Percentiles rank a stretch among this genome's conserved stretches.
These are phyloP conservation scores for Scopus umbretta DNA, from an alignment of 2,113 vertebrate genomes.

Conservation along the genomic window DNA sequence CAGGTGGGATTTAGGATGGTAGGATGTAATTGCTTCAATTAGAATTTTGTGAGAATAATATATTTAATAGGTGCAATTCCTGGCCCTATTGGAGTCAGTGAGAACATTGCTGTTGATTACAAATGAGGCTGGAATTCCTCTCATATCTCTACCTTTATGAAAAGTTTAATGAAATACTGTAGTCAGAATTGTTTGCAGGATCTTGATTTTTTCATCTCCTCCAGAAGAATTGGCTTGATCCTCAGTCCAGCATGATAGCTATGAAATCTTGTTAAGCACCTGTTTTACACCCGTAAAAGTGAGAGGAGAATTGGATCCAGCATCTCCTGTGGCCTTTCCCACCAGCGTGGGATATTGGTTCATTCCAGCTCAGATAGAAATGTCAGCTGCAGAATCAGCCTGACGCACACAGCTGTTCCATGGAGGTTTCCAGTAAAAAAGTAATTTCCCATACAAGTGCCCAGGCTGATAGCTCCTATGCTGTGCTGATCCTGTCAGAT, in stretches of 20 bases:
- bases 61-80: slow-evolving; percentile 59
- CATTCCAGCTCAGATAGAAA: slow-evolving; percentile 57
- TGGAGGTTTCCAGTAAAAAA: slow-evolving; percentile 54
- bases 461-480: not conserved
- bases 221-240: slow-evolving; percentile 10
- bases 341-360: slow-evolving; percentile 49
- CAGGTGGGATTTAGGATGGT: slow-evolving; percentile 60
- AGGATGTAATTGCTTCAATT: slow-evolving; percentile 61
- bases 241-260: not conserved
- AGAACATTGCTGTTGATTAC: slow-evolving; percentile 47
- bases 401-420: slow-evolving; percentile 35
- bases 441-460: slow-evolving; percentile 56
- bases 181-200: slow-evolving; percentile 18
- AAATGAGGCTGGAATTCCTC: slow-evolving; percentile 49
- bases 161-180: slow-evolving; percentile 32
- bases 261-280: slow-evolving; percentile 18
- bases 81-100: slow-evolving; percentile 29
- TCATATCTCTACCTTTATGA: slow-evolving; percentile 18
- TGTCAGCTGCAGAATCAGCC: slow-evolving; percentile 60
- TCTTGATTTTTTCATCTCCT: slow-evolving; percentile 29
- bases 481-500: not conserved
- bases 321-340: slow-evolving; percentile 60
- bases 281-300: slow-evolving; percentile 28
- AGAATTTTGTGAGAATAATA: slow-evolving; percentile 63
- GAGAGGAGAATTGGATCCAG: slow-evolving; percentile 45